These are phyloP conservation scores for Drosophila mercatorum DNA, from an alignment of 2,888 invertebrate genomes.

Conservation along the genomic window DNA sequence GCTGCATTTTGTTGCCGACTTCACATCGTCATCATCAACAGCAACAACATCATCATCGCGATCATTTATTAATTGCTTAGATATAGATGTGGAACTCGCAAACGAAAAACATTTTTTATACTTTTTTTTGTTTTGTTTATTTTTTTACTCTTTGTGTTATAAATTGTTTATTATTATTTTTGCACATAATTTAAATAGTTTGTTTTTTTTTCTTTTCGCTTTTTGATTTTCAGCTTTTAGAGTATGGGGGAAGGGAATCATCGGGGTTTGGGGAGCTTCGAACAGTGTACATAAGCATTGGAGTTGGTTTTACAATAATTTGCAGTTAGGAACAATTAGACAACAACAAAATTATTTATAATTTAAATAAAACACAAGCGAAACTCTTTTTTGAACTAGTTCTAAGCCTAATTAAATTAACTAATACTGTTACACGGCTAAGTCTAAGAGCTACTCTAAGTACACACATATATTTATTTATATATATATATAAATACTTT, in stretches of 20 bases:
- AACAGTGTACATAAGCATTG: constrained; percentile 57
- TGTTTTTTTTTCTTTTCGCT: constrained; percentile 34
- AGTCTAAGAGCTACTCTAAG: constrained; percentile 49
- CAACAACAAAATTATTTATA: constrained; percentile 33
- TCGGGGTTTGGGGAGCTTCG: constrained; percentile 24
- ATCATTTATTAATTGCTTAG: constrained; percentile 31
- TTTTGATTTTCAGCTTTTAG: constrained; percentile 30
- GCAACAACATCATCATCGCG: constrained; percentile 22
- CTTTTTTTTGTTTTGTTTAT: constrained; percentile 13
- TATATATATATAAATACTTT: constrained; percentile 4
- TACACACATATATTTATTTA: constrained; percentile 34
- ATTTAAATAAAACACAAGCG: constrained; percentile 37
- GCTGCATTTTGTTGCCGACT: constrained; percentile 46
- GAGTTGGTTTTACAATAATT: constrained; percentile 65
- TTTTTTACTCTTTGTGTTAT: constrained; percentile 63
- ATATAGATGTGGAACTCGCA: constrained; percentile 15
- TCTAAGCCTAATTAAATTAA: constrained; percentile 76
- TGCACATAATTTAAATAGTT: constrained; percentile 77
- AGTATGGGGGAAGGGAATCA: not conserved
- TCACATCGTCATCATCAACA: constrained; percentile 23
- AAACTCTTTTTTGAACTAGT: constrained; percentile 49
- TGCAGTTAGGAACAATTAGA: constrained; percentile 72
- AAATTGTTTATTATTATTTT: constrained; percentile 76
- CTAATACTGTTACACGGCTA: constrained; percentile 75
- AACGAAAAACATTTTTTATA: constrained; percentile 7